phyloP scores from a whole-genome alignment of 2,113 vertebrate genomes.

The Scortum barcoo region DNA sequence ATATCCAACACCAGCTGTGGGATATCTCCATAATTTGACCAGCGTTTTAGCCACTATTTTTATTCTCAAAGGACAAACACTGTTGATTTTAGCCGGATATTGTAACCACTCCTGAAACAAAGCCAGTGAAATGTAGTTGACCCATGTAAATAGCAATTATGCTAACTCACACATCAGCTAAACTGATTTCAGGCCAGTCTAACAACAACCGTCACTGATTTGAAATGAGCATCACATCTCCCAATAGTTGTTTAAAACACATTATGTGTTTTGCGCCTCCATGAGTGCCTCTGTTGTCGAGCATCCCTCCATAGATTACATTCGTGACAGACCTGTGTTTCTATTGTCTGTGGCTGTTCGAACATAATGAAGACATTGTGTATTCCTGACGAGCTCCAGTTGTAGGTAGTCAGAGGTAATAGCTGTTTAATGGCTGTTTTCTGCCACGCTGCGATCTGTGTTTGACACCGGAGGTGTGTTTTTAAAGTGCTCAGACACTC shows the following conservation, averaged over 20 bases:
- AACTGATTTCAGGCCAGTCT: not conserved
- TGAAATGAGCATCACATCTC: not conserved
- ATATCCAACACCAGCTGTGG: too few species aligned
- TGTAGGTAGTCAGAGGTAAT: conserved; percentile 56
- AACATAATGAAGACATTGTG: conserved; percentile 51
- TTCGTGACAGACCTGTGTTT: not conserved
- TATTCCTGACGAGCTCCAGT: conserved; percentile 40
- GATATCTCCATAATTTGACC: too few species aligned
- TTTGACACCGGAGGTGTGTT: conserved; percentile 68
- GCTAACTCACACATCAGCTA: too few species aligned
- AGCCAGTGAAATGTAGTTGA: too few species aligned
- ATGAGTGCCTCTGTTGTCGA: not conserved
- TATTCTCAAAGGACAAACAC: not conserved
- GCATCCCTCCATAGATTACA: not conserved
- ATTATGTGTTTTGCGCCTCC: not conserved
- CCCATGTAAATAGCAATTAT: too few species aligned
- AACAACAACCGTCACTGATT: not conserved
- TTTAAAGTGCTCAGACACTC: conserved; percentile 65
- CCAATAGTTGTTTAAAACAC: not conserved
- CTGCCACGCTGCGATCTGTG: conserved; percentile 49
- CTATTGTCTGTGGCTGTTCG: conserved; percentile 19
- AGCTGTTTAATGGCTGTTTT: conserved; percentile 68
- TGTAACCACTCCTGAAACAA: too few species aligned
- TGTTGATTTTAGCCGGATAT: not conserved
- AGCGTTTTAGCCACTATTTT: not conserved